Percentiles rank a stretch among this genome's conserved stretches.
Conservation (phyloP, 2,888 invertebrate genomes). For the Meteorus cinctellus region DNA sequence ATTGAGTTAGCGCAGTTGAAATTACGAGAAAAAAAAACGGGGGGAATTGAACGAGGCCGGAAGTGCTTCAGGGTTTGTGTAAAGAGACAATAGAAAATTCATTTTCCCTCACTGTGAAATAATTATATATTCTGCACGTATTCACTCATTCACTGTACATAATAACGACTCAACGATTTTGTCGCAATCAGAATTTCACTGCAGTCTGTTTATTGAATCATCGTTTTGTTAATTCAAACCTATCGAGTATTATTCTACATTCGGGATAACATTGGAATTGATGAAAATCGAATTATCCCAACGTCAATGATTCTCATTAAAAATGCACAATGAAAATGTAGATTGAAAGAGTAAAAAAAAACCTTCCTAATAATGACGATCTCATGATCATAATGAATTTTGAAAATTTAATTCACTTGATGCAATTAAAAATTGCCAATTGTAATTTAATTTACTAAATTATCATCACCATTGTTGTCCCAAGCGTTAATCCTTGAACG, state of each 20-base stretch:
- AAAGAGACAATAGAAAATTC: conserved; percentile 25
- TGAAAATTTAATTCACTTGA: background rate
- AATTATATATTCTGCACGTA: background rate
- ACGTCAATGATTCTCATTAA: background rate
- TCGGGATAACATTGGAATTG: background rate
- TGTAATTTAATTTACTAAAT: background rate
- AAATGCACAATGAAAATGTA: background rate
- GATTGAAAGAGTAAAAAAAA: background rate
- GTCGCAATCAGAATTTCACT: background rate
- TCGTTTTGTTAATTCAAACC: background rate
- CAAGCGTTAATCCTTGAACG: too few relatives aligned
- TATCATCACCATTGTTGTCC: background rate
- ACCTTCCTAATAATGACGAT: background rate
- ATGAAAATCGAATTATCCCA: background rate
- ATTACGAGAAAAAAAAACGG: background rate
- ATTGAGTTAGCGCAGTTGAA: background rate
- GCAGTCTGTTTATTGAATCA: background rate
- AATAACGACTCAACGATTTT: conserved; percentile 15
- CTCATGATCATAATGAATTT: background rate
- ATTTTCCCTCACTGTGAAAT: background rate
- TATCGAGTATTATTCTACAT: background rate
- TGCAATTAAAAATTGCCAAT: background rate
- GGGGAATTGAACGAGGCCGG: conserved; percentile 17
- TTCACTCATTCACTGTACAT: conserved; percentile 1
- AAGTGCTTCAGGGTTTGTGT: conserved; percentile 3